phyloP scores from a whole-genome alignment of 2,888 invertebrate species.

The Agrotis puta region DNA sequence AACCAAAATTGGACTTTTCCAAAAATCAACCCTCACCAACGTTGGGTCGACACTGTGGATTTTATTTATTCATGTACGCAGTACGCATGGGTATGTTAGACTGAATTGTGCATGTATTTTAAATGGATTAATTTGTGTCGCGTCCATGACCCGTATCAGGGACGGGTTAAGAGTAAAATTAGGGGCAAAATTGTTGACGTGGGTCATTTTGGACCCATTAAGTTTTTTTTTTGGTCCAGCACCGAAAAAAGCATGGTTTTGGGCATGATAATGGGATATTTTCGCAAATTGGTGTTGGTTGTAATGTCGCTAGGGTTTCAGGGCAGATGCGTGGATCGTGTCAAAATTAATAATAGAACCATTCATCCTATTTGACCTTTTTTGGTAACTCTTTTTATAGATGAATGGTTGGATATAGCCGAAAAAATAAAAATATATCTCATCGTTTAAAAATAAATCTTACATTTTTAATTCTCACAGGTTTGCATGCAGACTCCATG shows the following conservation, averaged over 20 bases:
- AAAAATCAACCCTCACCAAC: constrained; percentile 66
- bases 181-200: constrained; percentile 71
- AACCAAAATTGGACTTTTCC: constrained; percentile 63
- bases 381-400: neutral
- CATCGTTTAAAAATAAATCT: too few relatives aligned
- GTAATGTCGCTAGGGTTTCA: constrained; percentile 28
- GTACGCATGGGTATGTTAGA: constrained; percentile 67
- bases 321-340: constrained; percentile 9
- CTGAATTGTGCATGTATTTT: constrained; percentile 77
- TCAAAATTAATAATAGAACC: constrained; percentile 11
- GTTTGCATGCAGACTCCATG: too few relatives aligned
- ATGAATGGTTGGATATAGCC: too few relatives aligned
- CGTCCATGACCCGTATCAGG: constrained; percentile 74
- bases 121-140: constrained; percentile 82
- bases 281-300: constrained; percentile 35
- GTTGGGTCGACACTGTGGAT: constrained; percentile 66
- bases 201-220: constrained; percentile 66
- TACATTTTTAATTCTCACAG: too few relatives aligned
- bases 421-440: neutral
- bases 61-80: constrained; percentile 75
- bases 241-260: constrained; percentile 54
- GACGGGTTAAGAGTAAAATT: constrained; percentile 68
- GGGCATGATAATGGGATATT: constrained; percentile 49
- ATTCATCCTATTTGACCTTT: constrained; percentile 1
- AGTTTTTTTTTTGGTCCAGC: constrained; percentile 43